phyloP scores from a whole-genome alignment of 2,888 invertebrate species.

The Orchesellides sinensis region DNA sequence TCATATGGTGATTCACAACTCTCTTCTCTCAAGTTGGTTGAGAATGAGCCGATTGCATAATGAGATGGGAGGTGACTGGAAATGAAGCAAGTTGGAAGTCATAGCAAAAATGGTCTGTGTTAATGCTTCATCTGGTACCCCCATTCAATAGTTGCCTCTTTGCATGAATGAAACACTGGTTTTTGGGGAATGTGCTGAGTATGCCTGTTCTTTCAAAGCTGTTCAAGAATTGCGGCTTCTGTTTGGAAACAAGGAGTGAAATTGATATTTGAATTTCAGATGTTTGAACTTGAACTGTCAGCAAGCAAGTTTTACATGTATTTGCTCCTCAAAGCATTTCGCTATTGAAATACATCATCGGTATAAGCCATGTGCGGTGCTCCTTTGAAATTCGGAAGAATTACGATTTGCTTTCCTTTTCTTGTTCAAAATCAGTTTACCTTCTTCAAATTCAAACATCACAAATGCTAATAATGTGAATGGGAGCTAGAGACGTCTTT shows the following conservation, averaged over 20 bases:
- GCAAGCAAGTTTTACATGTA: no score
- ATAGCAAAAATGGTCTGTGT: conserved; percentile 4
- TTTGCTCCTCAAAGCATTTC: no score
- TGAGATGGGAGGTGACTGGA: conserved; percentile 63
- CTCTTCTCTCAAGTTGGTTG: not conserved
- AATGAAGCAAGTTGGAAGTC: conserved; percentile 49
- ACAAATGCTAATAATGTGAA: no score
- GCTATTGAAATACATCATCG: no score
- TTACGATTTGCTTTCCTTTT: no score
- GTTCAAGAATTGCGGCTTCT: conserved; percentile 7
- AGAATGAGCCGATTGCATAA: conserved; percentile 58
- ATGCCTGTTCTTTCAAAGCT: not conserved
- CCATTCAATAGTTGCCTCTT: not conserved
- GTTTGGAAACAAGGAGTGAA: conserved; percentile 1
- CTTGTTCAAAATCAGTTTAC: no score
- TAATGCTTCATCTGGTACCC: conserved; percentile 3
- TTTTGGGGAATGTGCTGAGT: no score
- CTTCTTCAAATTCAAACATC: no score
- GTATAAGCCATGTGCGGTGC: no score
- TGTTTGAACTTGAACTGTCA: no score
- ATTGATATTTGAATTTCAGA: not conserved
- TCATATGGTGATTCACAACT: conserved; percentile 9
- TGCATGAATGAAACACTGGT: not conserved
- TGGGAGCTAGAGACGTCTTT: not conserved
- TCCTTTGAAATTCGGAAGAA: no score